Evolutionary conservation across 2,888 invertebrate genomes (phyloP).

Genomic region (Taphrorychus bicolor): DNA sequence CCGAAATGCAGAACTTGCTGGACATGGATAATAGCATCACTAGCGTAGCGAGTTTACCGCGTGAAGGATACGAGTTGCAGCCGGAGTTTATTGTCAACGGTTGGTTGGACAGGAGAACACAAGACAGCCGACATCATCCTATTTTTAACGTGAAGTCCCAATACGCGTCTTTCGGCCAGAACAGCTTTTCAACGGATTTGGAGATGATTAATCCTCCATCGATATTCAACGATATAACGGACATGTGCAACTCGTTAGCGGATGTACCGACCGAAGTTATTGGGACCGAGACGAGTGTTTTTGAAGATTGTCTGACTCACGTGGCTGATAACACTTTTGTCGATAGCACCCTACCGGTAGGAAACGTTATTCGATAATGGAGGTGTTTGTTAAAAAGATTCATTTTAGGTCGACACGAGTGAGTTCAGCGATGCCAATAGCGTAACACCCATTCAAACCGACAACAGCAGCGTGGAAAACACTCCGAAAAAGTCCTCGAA

Average conservation of each 20-base stretch:
- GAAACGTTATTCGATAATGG: background rate
- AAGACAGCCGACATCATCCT: constrained; percentile 43
- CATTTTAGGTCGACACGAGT: constrained; percentile 55
- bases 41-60: constrained; percentile 82
- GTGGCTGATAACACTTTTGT: constrained; percentile 23
- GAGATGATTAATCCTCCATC: constrained; percentile 78
- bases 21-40: constrained; percentile 86
- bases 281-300: constrained; percentile 65
- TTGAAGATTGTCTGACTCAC: constrained; percentile 61
- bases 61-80: constrained; percentile 61
- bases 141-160: constrained; percentile 59
- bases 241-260: constrained; percentile 61
- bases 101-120: constrained; percentile 45
- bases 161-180: constrained; percentile 52
- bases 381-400: too few species aligned
- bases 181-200: constrained; percentile 62
- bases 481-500: constrained; percentile 70
- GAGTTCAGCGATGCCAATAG: constrained; percentile 62
- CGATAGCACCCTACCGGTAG: constrained; percentile 27
- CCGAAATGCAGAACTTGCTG: constrained; percentile 66
- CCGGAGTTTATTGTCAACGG: constrained; percentile 58
- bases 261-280: constrained; percentile 63
- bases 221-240: constrained; percentile 72
- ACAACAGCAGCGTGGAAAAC: constrained; percentile 76
- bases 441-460: constrained; percentile 72